A percentile compares a stretch with the other conserved stretches of the same genome.
These are phyloP conservation scores for Neocrepidodera transversa DNA, from an alignment of 2,888 invertebrate species.

Conservation along the genomic window DNA sequence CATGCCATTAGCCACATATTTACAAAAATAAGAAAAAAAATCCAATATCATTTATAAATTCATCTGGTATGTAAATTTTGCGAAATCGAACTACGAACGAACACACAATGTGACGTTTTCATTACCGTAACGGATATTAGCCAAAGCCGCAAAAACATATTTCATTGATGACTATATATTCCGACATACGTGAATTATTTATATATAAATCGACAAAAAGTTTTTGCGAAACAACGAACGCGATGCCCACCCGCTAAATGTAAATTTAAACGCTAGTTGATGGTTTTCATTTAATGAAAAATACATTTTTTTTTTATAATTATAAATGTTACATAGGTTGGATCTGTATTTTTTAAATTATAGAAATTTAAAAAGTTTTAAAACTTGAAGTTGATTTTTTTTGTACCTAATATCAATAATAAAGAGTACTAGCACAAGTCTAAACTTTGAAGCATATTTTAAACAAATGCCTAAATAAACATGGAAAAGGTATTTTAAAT, in stretches of 20 bases:
- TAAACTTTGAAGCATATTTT: too few relatives aligned
- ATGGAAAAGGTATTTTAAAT: too few relatives aligned
- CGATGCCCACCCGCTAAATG: constrained; percentile 1
- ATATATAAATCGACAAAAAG: constrained; percentile 26
- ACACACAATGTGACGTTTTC: constrained; percentile 35
- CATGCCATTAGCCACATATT: too few relatives aligned
- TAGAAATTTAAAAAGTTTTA: too few relatives aligned
- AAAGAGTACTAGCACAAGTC: too few relatives aligned
- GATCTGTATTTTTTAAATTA: too few relatives aligned
- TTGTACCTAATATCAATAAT: too few relatives aligned
- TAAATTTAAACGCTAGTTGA: constrained; percentile 7
- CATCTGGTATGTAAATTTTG: constrained; percentile 33
- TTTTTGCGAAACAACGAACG: constrained; percentile 2
- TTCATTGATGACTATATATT: constrained; percentile 36
- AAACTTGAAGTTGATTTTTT: too few relatives aligned
- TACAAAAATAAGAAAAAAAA: background rate
- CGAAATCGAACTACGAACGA: too few relatives aligned
- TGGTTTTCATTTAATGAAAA: constrained; percentile 10
- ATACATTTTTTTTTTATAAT: background rate
- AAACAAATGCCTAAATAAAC: too few relatives aligned
- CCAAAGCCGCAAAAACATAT: constrained; percentile 35
- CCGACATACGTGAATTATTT: constrained; percentile 35
- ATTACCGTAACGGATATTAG: constrained; percentile 35
- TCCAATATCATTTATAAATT: constrained; percentile 25
- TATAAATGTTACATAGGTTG: background rate